Evolutionary conservation across 2,888 invertebrate species (phyloP), one percentile per base, ranked within the genome.

Genomic region (Ditula angustiorana): DNA sequence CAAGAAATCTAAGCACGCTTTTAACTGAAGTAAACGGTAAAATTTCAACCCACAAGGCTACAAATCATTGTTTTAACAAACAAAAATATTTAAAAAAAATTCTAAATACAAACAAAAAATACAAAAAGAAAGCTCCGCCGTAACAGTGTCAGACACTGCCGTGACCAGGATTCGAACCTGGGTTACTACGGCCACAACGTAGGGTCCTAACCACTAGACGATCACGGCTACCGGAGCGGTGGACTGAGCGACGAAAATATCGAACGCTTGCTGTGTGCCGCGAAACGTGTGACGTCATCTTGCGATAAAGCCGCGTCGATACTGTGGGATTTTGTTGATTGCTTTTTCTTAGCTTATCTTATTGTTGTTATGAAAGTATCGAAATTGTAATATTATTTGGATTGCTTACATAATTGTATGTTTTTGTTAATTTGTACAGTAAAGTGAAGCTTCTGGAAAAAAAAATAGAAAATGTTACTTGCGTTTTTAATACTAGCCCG

Each of bases 91-190:
- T 5, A n/a, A 23, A 46, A 37, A n/a, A 13, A n/a, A 37, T 1
- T 8, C 10, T 24, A 24, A 47, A 8, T 0, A 21, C 21, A n/a
- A n/a, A 47, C n/a, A 24, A 24, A 24, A 46, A 50, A 28, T 23
- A 8, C n/a, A 53, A 66, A 74, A 75, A 68, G 5, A 21, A 65
- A 60, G 21, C 78, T 74, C 75, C 78, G 74, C 80, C 80, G 77
- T 71, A 74, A 78, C 78, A 80, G 77, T 78, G 74, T 67, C 5
- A 19, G 1, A 63, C 68, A 68, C 10, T 28, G 19, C 21, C 67
- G 62, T 94, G 94, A 94, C 94, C 94, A 94, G 94, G 94, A 94
- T 93, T 93, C 94, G 94, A 85, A 86, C 88, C 74, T 91, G 92
- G 93, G 93, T 94, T 94, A 92, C 92, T 91, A 92, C 93, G 93